Conservation (phyloP, 2,113 vertebrate genomes). For the sheep (Ovis aries) region DNA sequence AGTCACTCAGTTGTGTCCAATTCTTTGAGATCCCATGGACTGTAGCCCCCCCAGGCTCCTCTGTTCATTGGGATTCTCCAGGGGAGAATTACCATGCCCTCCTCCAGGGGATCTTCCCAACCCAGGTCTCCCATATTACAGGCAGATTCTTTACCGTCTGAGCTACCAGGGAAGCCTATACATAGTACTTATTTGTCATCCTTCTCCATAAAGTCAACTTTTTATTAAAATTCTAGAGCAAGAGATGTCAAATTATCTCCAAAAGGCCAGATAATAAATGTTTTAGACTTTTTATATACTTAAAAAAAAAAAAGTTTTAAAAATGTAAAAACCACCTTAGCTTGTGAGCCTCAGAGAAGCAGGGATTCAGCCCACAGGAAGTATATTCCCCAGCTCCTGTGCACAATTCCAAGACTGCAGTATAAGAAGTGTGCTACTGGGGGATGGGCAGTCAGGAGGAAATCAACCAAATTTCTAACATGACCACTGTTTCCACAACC, state of each 20-base stretch:
- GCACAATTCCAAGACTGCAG: background rate
- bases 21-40: background rate
- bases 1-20: background rate
- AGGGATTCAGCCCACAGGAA: background rate
- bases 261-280: background rate
- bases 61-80: background rate
- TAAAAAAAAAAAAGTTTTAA: background rate
- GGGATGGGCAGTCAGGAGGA: background rate
- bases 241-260: background rate
- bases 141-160: background rate
- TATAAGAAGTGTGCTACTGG: background rate
- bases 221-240: constrained; percentile 22
- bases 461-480: background rate
- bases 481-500: background rate
- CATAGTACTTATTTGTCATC: background rate
- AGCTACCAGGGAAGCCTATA: background rate
- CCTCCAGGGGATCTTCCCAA: background rate
- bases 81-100: background rate
- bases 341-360: background rate
- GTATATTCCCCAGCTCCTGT: background rate
- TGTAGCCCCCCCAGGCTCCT: background rate
- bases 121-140: background rate
- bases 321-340: background rate
- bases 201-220: background rate
- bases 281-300: background rate